Evolutionary conservation across 2,113 vertebrate species (phyloP), one percentile per base, ranked within the genome.

Genomic region (Oxyruncus cristatus): DNA sequence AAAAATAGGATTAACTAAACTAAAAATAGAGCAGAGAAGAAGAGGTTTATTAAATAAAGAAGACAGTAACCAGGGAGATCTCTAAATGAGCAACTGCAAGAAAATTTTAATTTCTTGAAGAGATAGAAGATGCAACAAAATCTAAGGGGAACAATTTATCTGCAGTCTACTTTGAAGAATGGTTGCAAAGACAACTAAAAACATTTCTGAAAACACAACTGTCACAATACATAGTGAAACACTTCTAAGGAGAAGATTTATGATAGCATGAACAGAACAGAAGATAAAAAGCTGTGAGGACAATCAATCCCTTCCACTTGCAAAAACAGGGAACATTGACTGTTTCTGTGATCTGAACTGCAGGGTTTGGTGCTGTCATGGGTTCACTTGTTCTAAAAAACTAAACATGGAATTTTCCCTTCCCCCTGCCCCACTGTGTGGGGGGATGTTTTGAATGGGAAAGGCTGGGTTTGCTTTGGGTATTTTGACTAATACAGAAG

Each of bases 281-380:
- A 82, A 70, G 2, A 63, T 37, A 75, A 80, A 52, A 78, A 63
- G 18, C 70, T 67, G 21, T 46, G 28, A 59, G 15, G 7, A 85
- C 39, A 50, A 30, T 33, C 15, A 74, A 67, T 42, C 35, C 15
- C 28, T 86, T 56, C 33, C 39, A 39, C 22, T 67, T 59, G 56
- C 0, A 0, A 72, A 67, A 87, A 11, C 1, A 24, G 32, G 27
- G 9, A 71, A 47, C 16, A 4, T 7, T 32, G 49, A 22, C 18
- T 30, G 3, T 49, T 71, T 73, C 65, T 78, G 30, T 89, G 42
- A 67, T 67, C 42, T 67, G 55, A 93, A 84, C 73, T 81, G 27
- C 56, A 71, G 30, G 28, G 21, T 49, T 26, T 73, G n/a, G 52
- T 73, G n/a, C n/a, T n/a, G n/a, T n/a, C n/a, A n/a, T n/a, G n/a